A percentile compares a stretch with the other conserved stretches of the same genome.
phyloP scores from a whole-genome alignment of 1,140 invertebrate genomes.

The Papilio aristodemus region DNA sequence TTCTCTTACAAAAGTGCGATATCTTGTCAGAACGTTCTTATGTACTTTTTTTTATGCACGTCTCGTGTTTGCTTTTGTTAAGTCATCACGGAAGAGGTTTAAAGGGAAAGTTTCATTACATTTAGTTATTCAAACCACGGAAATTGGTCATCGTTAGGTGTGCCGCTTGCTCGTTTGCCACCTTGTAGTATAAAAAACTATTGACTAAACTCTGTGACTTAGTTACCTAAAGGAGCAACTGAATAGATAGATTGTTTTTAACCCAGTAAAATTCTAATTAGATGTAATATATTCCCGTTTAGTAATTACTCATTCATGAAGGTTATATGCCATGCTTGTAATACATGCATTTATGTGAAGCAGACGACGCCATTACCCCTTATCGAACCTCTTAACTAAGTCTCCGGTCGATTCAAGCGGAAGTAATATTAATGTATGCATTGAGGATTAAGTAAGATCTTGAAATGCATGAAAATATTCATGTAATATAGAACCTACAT shows the following conservation, averaged over 20 bases:
- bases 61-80: background rate
- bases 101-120: background rate
- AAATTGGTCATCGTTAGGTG: no score
- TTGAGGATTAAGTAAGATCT: background rate
- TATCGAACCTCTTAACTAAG: background rate
- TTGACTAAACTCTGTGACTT: no score
- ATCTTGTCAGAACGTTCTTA: slow-evolving; percentile 15
- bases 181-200: no score
- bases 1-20: background rate
- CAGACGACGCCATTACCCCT: background rate
- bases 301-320: background rate
- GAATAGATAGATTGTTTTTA: no score
- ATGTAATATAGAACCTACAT: background rate
- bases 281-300: no score
- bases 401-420: background rate
- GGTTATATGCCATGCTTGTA: background rate
- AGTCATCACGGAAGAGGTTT: background rate
- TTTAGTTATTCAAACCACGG: no score
- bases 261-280: no score
- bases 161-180: no score
- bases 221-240: no score
- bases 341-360: slow-evolving; percentile 4
- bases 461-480: slow-evolving; percentile 12
- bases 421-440: slow-evolving; percentile 21
- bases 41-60: background rate